A percentile compares a stretch with the other conserved stretches of the same genome.
Evolutionary conservation across 2,888 invertebrate species (phyloP).

Genomic region (Andrena haemorrhoa): DNA sequence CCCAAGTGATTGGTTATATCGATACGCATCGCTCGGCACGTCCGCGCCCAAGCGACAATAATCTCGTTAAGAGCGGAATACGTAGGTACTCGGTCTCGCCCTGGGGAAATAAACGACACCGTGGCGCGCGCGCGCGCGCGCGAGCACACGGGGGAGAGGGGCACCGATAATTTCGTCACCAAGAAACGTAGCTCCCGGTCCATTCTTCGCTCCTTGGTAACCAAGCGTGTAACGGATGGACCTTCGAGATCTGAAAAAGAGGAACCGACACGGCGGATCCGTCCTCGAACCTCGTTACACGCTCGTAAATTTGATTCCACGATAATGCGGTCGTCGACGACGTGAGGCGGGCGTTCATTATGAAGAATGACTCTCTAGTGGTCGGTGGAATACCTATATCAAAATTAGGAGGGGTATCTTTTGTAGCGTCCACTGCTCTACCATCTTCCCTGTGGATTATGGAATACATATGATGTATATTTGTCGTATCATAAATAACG

Average conservation of each 20-base stretch:
- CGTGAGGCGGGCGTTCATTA: constrained; percentile 17
- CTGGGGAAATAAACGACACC: constrained; percentile 72
- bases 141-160: background rate
- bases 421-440: too few relatives aligned
- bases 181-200: constrained; percentile 54
- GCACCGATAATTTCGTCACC: constrained; percentile 63
- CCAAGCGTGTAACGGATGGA: constrained; percentile 17
- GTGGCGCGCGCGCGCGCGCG: constrained; percentile 25
- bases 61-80: constrained; percentile 75
- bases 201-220: constrained; percentile 8
- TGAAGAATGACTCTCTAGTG: constrained; percentile 21
- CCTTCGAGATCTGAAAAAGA: constrained; percentile 16
- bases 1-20: constrained; percentile 67
- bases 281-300: constrained; percentile 48
- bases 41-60: constrained; percentile 67
- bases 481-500: too few relatives aligned
- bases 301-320: constrained; percentile 48
- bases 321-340: constrained; percentile 54
- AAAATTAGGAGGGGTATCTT: too few relatives aligned
- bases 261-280: background rate
- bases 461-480: too few relatives aligned
- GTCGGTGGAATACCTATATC: background rate
- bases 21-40: constrained; percentile 66
- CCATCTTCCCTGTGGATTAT: too few relatives aligned
- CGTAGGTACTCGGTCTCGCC: constrained; percentile 43